Percentiles rank a stretch among this genome's conserved stretches.
Evolutionary conservation across 2,888 invertebrate genomes (phyloP).

Genomic region (Arge pagana): DNA sequence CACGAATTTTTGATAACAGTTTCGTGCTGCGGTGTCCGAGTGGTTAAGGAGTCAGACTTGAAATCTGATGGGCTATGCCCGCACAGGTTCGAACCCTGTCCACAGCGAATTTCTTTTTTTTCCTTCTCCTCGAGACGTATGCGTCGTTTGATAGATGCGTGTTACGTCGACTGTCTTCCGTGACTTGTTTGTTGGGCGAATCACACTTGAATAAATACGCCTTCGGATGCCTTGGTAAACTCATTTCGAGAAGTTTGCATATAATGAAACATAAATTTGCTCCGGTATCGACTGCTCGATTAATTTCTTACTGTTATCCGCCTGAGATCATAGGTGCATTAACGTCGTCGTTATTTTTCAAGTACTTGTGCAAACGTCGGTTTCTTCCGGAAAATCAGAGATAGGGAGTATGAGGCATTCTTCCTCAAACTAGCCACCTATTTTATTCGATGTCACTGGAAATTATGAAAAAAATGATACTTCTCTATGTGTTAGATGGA

Average conservation of each 20-base stretch:
- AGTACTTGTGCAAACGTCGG: no score
- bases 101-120: conserved; percentile 53
- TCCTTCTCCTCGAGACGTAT: no score
- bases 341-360: no score
- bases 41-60: conserved; percentile 69
- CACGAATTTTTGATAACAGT: conserved; percentile 7
- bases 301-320: no score
- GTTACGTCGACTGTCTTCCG: neutral
- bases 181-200: neutral
- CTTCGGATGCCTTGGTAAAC: neutral
- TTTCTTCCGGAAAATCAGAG: no score
- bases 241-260: neutral
- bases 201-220: neutral
- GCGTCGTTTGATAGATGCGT: neutral
- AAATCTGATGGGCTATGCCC: conserved; percentile 69
- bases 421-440: no score
- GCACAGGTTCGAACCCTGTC: conserved; percentile 71
- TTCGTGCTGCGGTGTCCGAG: conserved; percentile 63
- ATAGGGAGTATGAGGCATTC: no score
- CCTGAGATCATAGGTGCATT: no score
- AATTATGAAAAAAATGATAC: no score
- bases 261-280: conserved; percentile 19
- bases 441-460: no score
- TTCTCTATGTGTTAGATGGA: no score
- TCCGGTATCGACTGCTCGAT: no score